Conservation (phyloP, 2,113 vertebrate genomes). For the Halcyon malimbica region DNA sequence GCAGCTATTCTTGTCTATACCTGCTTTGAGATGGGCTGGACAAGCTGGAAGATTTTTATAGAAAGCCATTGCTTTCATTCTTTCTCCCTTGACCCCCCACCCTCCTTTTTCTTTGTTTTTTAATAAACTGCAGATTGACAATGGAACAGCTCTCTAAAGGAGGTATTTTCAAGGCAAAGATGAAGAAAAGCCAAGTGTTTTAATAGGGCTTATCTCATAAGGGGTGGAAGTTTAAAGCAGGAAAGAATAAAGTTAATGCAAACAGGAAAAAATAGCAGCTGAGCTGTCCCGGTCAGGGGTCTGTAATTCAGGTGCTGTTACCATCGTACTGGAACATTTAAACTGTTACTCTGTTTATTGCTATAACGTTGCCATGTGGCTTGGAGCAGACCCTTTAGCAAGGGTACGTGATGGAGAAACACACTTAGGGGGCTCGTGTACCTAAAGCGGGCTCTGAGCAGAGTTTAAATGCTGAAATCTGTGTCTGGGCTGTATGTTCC, state of each 20-base stretch:
- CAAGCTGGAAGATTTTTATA: constrained; percentile 28
- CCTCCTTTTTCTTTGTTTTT: accelerated
- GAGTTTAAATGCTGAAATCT: neutral
- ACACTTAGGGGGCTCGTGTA: neutral
- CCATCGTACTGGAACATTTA: neutral
- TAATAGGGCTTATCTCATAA: neutral
- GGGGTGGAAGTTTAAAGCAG: neutral
- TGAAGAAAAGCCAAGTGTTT: neutral
- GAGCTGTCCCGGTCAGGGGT: neutral
- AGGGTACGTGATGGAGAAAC: neutral
- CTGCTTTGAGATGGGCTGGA: constrained; percentile 34
- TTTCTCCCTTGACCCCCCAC: neutral
- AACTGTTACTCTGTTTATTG: neutral
- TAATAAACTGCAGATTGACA: neutral
- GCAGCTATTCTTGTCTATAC: constrained; percentile 26
- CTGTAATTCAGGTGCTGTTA: neutral
- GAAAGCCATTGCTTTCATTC: neutral
- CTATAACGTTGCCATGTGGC: neutral
- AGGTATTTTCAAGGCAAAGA: neutral
- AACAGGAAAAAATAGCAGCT: neutral
- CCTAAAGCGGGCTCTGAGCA: neutral
- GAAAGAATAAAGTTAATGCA: neutral
- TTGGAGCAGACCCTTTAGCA: neutral
- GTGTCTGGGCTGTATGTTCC: accelerated
- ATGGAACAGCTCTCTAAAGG: neutral